Base-by-base conservation (phyloP, 2,113 vertebrate genomes). In the Amphiprion ocellaris region DNA sequence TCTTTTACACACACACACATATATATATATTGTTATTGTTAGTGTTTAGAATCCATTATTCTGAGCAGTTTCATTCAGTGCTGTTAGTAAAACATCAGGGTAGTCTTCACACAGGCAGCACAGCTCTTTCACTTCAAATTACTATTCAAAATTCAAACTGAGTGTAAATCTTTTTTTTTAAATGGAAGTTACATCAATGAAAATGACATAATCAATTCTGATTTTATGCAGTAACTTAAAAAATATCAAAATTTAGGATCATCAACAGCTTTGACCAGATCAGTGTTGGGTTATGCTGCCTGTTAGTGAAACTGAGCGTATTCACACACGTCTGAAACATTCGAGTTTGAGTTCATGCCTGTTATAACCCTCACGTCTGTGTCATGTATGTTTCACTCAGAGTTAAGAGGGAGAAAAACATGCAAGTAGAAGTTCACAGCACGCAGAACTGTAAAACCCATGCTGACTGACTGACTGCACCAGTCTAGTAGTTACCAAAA, bases 401-500 rank as follows among this genome's bases (percentile, higher is more conserved):
- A 54, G 65, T 53, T 26, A 53, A 12, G 33, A 77, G 44, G 91
- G 84, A 89, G 85, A 82, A 55, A 54, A 30, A 30, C 87, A 90
- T 92, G 89, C 89, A 89, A 30, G 24, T 63, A 11, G 33, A 47
- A 74, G 28, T 44, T 77, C 74, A 87, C 89, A 72, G 95, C 94
- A 93, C 91, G 90, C 93, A 90, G 90, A 72, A 56, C 39, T 94
- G 89, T 59, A 83, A 84, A 90, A 94, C 91, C 95, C 97, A 97
- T 97, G 96, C 96, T 94, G 96, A 92, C 91, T 89, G 93, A 95
- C 95, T 81, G 93, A 95, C 94, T 83, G 93, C 83, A 94, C 93
- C 96, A 94, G 94, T 94, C 94, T 73, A 53, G 69, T 96, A 96
- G 92, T 98, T 99, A 98, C 97, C 97, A 95, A 94, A 87, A 81